A percentile compares a stretch with the other conserved stretches of the same genome.
phyloP scores from a whole-genome alignment of 2,113 vertebrate genomes.

The Boulengeromyrus knoepffleri region DNA sequence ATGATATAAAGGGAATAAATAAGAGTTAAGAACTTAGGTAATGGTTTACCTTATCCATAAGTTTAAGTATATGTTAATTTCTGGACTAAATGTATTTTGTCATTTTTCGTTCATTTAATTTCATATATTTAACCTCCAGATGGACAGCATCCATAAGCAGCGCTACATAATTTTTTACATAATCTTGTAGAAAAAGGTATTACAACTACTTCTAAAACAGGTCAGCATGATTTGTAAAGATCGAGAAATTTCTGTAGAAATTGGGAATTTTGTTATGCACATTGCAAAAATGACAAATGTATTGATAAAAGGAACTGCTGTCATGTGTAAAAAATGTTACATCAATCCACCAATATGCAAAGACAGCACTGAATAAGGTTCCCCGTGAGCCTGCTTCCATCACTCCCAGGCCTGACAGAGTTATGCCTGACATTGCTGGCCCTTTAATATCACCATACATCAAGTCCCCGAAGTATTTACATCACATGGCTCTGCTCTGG shows the following conservation, averaged over 20 bases:
- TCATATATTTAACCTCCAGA: neutral
- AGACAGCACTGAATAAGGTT: neutral
- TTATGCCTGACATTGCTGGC: neutral
- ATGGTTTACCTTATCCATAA: no score
- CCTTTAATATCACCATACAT: neutral
- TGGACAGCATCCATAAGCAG: no score
- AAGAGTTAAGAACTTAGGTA: neutral
- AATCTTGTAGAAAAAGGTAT: neutral
- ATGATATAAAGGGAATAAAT: neutral
- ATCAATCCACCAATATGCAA: neutral
- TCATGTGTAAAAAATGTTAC: neutral
- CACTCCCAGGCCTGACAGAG: neutral
- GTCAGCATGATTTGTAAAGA: neutral
- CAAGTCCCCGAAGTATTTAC: neutral
- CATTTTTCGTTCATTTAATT: neutral
- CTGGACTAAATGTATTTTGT: no score
- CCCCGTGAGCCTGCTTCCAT: neutral
- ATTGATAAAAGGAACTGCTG: neutral
- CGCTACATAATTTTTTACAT: neutral
- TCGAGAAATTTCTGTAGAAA: neutral
- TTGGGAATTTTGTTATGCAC: neutral
- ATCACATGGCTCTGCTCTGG: neutral
- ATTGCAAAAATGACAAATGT: neutral
- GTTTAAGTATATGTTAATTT: no score
- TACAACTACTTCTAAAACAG: neutral